Base-by-base conservation (phyloP, 2,888 invertebrate species). In the Stegophylla sp. region DNA sequence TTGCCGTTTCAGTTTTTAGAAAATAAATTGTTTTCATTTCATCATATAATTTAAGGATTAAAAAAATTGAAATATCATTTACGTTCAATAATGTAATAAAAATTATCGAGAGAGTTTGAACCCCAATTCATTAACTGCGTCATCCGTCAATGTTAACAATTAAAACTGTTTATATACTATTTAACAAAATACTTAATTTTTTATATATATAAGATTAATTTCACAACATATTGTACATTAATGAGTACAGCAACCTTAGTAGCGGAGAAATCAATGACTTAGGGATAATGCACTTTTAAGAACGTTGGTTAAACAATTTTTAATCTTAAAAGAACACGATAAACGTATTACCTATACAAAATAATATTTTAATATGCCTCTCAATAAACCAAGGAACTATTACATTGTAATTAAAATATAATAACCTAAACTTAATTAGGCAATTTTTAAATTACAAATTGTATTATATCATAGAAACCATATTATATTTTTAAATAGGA, bases 371-470 rank as follows among this genome's bases (percentile, higher is more conserved):
- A 63, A 48, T 48, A 75, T 75, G 17, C 20, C 26, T 64, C 51
- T 51, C 26, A n/a, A 69, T 51, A 28, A 23, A 64, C 26, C 63
- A 63, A 75, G 74, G 74, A 75, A 75, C 63, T 74, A 75, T 75
- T 75, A 64, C 48, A 51, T 75, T 51, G 48, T 64, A 75, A 75
- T 63, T 61, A 17, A 64, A 64, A 34, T 41, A 23, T 64, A 63
- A 41, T 64, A 51, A 53, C 64, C 41, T 26, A 76, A 72, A 43
- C 48, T 63, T 43, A 73, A 61, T 66, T 66, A 66, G 66, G 75
- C 64, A 76, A 76, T 76, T 41, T 69, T 20, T 34, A 66, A 53
- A 7, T 76, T 66, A 66, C 26, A 53, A 13, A 66, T 63, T 66
- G 43, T 66, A 76, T 23, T 34, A 34, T 34, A 15, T 63, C 20